Evolutionary conservation across 2,797 vertebrate genomes (phyloP), one percentile per base, ranked within the genome.

Genomic region (Caiman crocodilus): DNA sequence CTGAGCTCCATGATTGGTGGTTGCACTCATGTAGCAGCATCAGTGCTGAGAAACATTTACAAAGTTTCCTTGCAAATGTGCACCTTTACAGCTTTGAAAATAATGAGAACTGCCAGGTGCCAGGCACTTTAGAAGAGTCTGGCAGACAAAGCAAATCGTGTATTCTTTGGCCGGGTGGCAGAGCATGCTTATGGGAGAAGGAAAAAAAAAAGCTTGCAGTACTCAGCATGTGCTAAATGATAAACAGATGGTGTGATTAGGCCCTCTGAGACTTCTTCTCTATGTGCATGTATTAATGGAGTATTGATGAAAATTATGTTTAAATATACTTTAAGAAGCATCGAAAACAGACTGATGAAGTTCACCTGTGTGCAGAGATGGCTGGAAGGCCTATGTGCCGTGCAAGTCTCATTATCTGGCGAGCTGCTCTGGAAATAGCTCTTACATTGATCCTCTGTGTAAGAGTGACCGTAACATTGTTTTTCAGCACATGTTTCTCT

Each of bases 181-280:
- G 59, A 14, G 30, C 23, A 2, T 5, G 17, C 17, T 75, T 55
- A 28, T 0, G 0, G 25, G 61, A 23, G n/a, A 21, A 42, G 60
- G 57, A 42, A 16, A 8, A 57, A 42, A 60, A 58, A 26, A 79
- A 1, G 4, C 20, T 89, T 80, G 26, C 30, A 85, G 56, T 5
- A 78, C 59, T 28, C 71, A 85, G 73, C 42, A 94, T 79, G 64
- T 30, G 30, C 8, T 17, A 57, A 80, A 13, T 15, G 17, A 60
- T 78, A 26, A 61, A 50, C 18, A 86, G 55, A 76, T 23, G 79
- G 61, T 57, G 57, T 76, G 28, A 14, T 84, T 76, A 74, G 4
- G 21, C 16, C 67, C 35, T 25, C 35, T 25, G n/a, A 5, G 7
- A 42, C 61, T 26, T 75, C 61, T 26, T 75, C 17, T 88, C 65